These are phyloP conservation scores for Stegostoma tigrinum DNA, from an alignment of 2,113 vertebrate genomes.

Conservation along the genomic window DNA sequence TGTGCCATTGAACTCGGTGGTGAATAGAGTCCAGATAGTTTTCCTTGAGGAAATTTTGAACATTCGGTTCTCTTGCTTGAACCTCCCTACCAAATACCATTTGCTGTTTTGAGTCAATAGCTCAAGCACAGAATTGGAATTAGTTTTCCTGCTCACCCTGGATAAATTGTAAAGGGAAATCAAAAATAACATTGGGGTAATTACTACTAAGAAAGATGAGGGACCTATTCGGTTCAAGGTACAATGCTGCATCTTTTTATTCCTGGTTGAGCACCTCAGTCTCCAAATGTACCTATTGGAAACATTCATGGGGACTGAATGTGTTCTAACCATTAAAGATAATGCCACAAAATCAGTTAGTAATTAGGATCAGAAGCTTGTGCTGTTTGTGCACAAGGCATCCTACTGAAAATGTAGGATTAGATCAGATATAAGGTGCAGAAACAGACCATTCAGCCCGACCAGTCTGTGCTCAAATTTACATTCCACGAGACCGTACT, in stretches of 20 bases:
- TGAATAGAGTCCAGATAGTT: neutral
- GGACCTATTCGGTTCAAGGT: neutral
- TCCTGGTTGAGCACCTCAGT: neutral
- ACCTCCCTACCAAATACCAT: neutral
- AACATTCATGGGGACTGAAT: neutral
- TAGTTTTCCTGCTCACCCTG: neutral
- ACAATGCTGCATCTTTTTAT: neutral
- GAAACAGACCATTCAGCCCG: neutral
- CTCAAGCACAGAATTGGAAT: neutral
- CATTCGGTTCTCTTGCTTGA: neutral
- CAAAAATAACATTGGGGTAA: neutral
- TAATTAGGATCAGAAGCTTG: neutral
- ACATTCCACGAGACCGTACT: neutral
- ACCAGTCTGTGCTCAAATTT: neutral
- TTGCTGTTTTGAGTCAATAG: neutral
- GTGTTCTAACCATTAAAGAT: neutral
- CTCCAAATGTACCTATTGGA: neutral
- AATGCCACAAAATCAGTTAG: neutral
- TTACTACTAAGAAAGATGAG: neutral
- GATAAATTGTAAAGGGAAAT: neutral
- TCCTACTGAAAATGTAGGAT: neutral
- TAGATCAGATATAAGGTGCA: neutral
- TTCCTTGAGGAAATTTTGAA: neutral
- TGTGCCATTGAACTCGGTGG: neutral
- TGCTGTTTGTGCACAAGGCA: neutral